Conservation (phyloP, 2,888 invertebrate species). For the Gymnoscelis rufifasciata region DNA sequence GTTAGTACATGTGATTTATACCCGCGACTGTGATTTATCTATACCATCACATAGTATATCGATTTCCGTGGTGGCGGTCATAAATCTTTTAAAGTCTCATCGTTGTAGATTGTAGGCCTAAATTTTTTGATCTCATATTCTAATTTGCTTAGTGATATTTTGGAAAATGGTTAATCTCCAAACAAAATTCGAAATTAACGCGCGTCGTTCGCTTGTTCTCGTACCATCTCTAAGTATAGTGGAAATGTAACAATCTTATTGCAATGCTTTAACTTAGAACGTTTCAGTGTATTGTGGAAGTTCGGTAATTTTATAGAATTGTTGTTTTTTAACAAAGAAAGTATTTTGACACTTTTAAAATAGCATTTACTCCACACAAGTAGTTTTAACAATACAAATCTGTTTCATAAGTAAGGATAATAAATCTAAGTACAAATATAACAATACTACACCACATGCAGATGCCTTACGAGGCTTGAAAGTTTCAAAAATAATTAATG, state of each 20-base stretch:
- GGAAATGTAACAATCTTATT: conserved; percentile 75
- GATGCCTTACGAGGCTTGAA: conserved; percentile 68
- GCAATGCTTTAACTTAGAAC: conserved; percentile 77
- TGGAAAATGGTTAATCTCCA: conserved; percentile 68
- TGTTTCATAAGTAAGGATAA: conserved; percentile 54
- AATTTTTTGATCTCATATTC: conserved; percentile 78
- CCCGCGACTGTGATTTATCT: conserved; percentile 74
- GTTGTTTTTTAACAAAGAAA: conserved; percentile 56
- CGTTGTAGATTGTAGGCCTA: conserved; percentile 77
- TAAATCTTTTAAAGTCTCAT: conserved; percentile 75
- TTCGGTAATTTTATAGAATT: conserved; percentile 68
- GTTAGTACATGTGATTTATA: conserved; percentile 69
- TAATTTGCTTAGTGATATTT: conserved; percentile 78
- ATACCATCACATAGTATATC: conserved; percentile 69
- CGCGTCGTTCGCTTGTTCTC: conserved; percentile 61
- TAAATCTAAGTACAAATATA: conserved; percentile 66
- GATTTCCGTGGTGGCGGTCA: conserved; percentile 67
- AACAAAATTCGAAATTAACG: conserved; percentile 73
- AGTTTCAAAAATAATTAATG: conserved; percentile 65
- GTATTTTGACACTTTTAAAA: conserved; percentile 59
- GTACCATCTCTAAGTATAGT: conserved; percentile 65
- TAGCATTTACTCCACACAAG: conserved; percentile 54
- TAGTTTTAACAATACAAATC: conserved; percentile 46
- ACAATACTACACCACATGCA: conserved; percentile 49
- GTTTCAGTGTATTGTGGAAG: conserved; percentile 68